Evolutionary conservation across 2,797 vertebrate genomes (phyloP).

Genomic region (Mycteria americana): DNA sequence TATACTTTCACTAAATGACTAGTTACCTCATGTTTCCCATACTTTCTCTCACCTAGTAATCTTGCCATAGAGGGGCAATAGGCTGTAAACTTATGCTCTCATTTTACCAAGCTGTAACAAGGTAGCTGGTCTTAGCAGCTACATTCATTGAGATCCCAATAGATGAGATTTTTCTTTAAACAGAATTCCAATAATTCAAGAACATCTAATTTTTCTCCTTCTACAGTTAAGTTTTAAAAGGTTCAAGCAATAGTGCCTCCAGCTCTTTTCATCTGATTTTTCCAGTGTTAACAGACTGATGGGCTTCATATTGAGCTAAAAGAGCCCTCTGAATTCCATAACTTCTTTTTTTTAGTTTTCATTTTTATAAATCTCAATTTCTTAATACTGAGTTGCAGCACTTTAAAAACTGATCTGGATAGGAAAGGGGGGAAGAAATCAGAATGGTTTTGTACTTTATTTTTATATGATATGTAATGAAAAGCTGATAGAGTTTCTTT

Average conservation of each 20-base stretch:
- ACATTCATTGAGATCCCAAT: background rate
- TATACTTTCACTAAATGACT: background rate
- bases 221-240: background rate
- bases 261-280: background rate
- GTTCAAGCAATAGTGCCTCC: background rate
- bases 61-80: background rate
- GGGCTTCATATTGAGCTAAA: background rate
- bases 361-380: background rate
- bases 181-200: background rate
- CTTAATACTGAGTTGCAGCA: background rate
- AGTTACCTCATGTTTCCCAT: background rate
- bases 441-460: background rate
- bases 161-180: background rate
- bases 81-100: background rate
- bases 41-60: background rate
- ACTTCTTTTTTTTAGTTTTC: background rate
- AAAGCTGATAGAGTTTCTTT: background rate
- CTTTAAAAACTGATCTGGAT: background rate
- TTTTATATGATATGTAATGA: background rate
- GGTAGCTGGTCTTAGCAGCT: background rate
- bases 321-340: fast-evolving
- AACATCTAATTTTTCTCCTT: background rate
- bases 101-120: background rate
- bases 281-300: background rate
- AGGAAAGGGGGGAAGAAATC: background rate